phyloP scores from a whole-genome alignment of 2,113 vertebrate species.

The Pterophyllum scalare region DNA sequence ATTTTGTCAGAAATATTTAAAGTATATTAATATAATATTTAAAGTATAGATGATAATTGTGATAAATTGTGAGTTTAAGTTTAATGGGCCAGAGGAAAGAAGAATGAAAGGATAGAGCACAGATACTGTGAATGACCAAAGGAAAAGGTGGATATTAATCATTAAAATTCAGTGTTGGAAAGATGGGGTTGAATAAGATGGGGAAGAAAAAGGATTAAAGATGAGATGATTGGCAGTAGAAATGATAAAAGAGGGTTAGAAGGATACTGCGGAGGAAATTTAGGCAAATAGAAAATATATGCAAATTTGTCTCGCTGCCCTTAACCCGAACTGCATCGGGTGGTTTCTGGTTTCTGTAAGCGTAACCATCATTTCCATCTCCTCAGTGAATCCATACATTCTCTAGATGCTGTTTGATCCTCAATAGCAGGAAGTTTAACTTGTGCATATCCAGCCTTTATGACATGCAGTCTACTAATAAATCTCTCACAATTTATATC shows the following conservation, averaged over 20 bases:
- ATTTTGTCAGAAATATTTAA: neutral
- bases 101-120: neutral
- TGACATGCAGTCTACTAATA: conserved; percentile 56
- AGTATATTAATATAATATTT: neutral
- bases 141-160: conserved; percentile 13
- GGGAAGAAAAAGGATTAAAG: conserved; percentile 39
- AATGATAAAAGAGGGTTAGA: conserved; percentile 42
- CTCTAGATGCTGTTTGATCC: neutral
- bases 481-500: conserved; percentile 45
- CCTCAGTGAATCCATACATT: conserved; percentile 22
- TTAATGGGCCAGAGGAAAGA: neutral
- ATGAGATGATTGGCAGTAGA: conserved; percentile 56
- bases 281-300: conserved; percentile 43
- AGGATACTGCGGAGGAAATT: conserved; percentile 29
- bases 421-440: conserved; percentile 40
- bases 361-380: conserved; percentile 49
- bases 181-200: conserved; percentile 33
- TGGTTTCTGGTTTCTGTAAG: conserved; percentile 12
- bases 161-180: conserved; percentile 60
- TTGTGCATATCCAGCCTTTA: conserved; percentile 35
- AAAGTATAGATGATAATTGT: neutral
- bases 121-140: conserved; percentile 8
- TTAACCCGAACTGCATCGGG: neutral
- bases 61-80: conserved; percentile 3
- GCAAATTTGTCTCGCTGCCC: conserved; percentile 45